Evolutionary conservation across 2,113 vertebrate species (phyloP).

Genomic region (Paramormyrops kingsleyae): DNA sequence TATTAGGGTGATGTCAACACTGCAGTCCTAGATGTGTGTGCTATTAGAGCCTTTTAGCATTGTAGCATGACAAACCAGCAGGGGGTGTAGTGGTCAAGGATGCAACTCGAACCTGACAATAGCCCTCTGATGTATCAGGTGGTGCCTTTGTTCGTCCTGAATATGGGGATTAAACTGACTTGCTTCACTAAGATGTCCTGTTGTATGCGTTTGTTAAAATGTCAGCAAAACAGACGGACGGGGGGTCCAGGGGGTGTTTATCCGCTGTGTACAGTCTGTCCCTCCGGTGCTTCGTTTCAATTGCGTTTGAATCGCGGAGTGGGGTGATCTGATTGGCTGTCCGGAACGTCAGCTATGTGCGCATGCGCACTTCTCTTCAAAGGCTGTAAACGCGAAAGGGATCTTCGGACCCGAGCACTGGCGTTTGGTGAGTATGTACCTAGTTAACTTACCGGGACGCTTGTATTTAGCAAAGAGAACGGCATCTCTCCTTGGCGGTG

Average conservation of each 20-base stretch:
- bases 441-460: neutral
- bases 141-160: neutral
- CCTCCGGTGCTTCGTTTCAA: neutral
- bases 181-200: neutral
- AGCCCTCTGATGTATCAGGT: neutral
- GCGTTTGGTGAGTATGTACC: neutral
- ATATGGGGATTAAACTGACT: neutral
- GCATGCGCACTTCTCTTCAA: constrained; percentile 7
- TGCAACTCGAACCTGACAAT: neutral
- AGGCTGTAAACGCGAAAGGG: neutral
- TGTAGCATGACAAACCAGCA: neutral
- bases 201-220: neutral
- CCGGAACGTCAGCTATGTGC: neutral
- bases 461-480: neutral
- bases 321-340: neutral
- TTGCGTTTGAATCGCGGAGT: neutral
- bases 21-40: neutral
- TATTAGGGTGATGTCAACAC: neutral
- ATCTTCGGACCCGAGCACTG: neutral
- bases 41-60: neutral
- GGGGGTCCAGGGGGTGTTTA: neutral
- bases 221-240: neutral
- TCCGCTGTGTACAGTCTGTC: neutral
- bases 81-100: neutral
- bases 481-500: neutral